phyloP scores from a whole-genome alignment of 1,140 invertebrate genomes.

The Drosophila mojavensis region DNA sequence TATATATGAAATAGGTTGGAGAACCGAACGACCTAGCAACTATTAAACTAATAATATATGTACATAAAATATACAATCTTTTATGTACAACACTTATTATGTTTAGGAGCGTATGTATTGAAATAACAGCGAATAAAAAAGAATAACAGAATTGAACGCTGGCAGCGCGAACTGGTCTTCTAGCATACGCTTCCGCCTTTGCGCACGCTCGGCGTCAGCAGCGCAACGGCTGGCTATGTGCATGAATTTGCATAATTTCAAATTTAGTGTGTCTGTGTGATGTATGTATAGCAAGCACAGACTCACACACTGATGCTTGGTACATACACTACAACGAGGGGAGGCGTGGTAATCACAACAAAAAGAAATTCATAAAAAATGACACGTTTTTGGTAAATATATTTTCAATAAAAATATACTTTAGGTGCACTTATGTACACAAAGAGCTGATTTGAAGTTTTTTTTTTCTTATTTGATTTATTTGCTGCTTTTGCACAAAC shows the following conservation, averaged over 20 bases:
- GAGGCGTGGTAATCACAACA: slow-evolving; percentile 49
- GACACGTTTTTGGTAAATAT: slow-evolving; percentile 52
- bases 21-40: slow-evolving; percentile 43
- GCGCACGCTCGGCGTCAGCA: slow-evolving; percentile 46
- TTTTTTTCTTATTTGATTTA: slow-evolving; percentile 35
- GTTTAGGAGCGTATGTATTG: slow-evolving; percentile 12
- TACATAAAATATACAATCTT: slow-evolving; percentile 8
- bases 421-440: slow-evolving; percentile 24
- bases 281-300: slow-evolving; percentile 12
- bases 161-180: slow-evolving; percentile 62
- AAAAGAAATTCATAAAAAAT: slow-evolving; percentile 44
- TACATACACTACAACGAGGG: not conserved
- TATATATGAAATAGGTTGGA: not conserved
- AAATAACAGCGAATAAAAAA: slow-evolving; percentile 38
- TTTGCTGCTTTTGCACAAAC: slow-evolving; percentile 65
- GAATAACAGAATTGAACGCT: slow-evolving; percentile 38
- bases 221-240: slow-evolving; percentile 43
- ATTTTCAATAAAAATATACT: slow-evolving; percentile 46
- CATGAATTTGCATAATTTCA: slow-evolving; percentile 79
- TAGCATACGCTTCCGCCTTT: slow-evolving; percentile 67
- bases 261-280: slow-evolving; percentile 20
- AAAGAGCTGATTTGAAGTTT: slow-evolving; percentile 53
- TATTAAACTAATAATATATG: slow-evolving; percentile 37
- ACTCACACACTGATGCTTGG: not conserved
- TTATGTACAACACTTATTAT: slow-evolving; percentile 5